These are phyloP conservation scores for Pteropus rufus DNA, from an alignment of 2,797 vertebrate species.

Conservation along the genomic window DNA sequence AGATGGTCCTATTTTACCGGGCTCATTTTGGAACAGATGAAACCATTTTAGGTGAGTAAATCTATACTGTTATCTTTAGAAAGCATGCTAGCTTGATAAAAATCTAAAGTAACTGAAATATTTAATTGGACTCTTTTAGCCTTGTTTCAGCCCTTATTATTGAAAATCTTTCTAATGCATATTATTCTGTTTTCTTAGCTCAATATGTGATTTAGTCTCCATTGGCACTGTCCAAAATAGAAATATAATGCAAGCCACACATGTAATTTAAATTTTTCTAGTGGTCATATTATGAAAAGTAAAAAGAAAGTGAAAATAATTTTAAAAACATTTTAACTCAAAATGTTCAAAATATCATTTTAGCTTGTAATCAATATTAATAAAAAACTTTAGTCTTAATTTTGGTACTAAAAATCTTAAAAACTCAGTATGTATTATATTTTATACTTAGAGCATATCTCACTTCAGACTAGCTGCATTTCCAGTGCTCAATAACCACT, in stretches of 20 bases:
- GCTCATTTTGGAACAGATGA: conserved; percentile 96
- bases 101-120: background rate
- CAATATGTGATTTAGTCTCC: background rate
- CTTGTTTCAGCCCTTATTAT: background rate
- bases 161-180: background rate
- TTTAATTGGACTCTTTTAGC: background rate
- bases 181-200: background rate
- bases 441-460: background rate
- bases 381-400: background rate
- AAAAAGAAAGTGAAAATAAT: background rate
- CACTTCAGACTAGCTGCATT: background rate
- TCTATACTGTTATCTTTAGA: background rate
- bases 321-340: background rate
- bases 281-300: background rate
- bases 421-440: background rate
- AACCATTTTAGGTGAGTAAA: conserved; percentile 89
- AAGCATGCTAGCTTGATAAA: background rate
- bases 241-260: background rate
- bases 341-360: background rate
- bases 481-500: background rate
- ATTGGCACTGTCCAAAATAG: background rate
- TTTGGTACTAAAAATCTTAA: background rate
- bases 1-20: conserved; percentile 95
- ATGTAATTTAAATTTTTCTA: background rate
- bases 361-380: background rate